Evolutionary conservation across 2,797 vertebrate species (phyloP), one percentile per base, ranked within the genome.

Genomic region (Micropoecilia bifurca): DNA sequence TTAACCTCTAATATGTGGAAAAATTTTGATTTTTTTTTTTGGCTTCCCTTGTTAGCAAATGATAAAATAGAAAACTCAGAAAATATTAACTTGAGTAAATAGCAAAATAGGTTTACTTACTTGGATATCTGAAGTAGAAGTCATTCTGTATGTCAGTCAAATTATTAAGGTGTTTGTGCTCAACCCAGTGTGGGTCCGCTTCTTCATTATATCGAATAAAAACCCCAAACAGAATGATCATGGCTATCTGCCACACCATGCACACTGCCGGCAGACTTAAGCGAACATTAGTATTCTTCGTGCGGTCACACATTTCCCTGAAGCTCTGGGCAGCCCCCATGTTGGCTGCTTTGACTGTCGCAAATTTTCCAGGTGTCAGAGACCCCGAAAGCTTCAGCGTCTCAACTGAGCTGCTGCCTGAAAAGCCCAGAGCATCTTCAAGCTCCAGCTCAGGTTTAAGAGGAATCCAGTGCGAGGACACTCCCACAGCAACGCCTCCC

Each of bases 71-170:
- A 66, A 41, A 14, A 36, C 12, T 57, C 2, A 41, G 2, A 78
- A 73, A 30, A 39, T 8, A 12, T 36, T 12, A 48, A 4, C 41
- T 0, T 22, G n/a, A 80, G 75, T 25, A 71, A 25, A 75, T 57
- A 6, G n/a, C 33, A 48, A 47, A 74, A 66, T 2, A 1, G 76
- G 75, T n/a, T 61, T 83, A 99, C 98, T 97, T 96, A 99, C 98
- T 99, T 6, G 98, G 97, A 84, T 99, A 99, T 94, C 98, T 96
- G 93, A 92, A 99, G 95, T 99, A 99, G 95, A 97, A 99, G 63
- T 99, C 97, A 0, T 99, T 99, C 76, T 98, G 96, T 4, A 93
- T 75, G 85, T 97, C 96, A n/a, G 43, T 45, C 43, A 45, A 45
- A 45, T 45, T 45, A 0, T 45, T 12, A 45, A 10, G 43, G 10